Percentiles rank a stretch among this genome's conserved stretches.
Evolutionary conservation across 2,113 vertebrate species (phyloP).

Genomic region (Cichladusa arquata): DNA sequence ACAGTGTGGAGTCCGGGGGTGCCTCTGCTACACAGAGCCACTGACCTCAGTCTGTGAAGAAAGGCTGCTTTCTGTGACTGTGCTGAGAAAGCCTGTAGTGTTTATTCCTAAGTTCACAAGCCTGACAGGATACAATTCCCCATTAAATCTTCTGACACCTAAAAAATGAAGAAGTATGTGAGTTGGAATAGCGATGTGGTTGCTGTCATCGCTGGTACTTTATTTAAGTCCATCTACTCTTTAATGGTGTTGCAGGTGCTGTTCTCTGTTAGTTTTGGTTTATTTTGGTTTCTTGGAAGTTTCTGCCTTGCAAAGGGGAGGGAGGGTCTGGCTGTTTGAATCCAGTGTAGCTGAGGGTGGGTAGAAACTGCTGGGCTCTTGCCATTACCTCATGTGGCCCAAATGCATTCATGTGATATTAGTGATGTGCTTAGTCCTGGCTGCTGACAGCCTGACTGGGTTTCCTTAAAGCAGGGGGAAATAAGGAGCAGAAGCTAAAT

Average conservation of each 20-base stretch:
- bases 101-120: fast-evolving
- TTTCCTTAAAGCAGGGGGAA: neutral
- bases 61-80: neutral
- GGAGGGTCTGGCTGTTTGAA: neutral
- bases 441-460: neutral
- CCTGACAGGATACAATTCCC: neutral
- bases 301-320: neutral
- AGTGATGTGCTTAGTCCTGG: neutral
- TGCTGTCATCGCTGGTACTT: neutral
- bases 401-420: neutral
- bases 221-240: neutral
- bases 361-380: neutral
- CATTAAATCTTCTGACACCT: neutral
- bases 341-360: neutral
- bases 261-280: neutral
- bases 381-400: neutral
- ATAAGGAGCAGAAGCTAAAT: neutral
- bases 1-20: too few relatives aligned
- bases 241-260: neutral
- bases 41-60: neutral
- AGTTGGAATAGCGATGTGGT: neutral
- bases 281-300: neutral
- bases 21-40: neutral
- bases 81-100: neutral
- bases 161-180: neutral